These are phyloP conservation scores for Paratrypauchen microcephalus DNA, from an alignment of 2,797 vertebrate genomes.

Conservation along the genomic window DNA sequence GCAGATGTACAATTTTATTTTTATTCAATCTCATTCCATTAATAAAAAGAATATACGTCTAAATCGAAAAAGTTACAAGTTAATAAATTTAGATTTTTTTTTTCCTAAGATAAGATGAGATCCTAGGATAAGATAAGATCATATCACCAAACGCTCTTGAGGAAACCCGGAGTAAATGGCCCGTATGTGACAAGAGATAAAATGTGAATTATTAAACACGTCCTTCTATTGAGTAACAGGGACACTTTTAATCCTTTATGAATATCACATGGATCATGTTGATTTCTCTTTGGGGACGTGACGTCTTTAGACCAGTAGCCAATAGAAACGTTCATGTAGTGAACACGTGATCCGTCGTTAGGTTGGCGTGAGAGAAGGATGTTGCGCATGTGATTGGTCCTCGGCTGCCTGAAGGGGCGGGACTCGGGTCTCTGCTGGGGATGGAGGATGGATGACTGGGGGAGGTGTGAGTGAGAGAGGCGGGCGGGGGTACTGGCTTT, in stretches of 20 bases:
- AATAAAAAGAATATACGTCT: neutral
- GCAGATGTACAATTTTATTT: neutral
- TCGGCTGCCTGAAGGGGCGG: conserved; percentile 4
- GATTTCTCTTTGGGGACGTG: conserved; percentile 23
- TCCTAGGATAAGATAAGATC: no score
- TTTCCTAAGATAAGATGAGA: no score
- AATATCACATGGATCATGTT: conserved; percentile 12
- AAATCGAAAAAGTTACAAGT: neutral
- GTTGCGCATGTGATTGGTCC: conserved; percentile 46
- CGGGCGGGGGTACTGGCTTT: conserved; percentile 61
- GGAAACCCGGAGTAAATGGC: neutral
- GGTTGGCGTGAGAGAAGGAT: neutral
- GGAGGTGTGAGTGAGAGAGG: conserved; percentile 36
- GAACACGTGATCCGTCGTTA: conserved; percentile 24
- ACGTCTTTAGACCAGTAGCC: conserved; percentile 18
- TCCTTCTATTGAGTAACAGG: neutral
- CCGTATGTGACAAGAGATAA: neutral
- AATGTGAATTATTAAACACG: neutral
- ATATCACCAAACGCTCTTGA: neutral
- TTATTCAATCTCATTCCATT: neutral
- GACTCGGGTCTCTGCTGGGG: conserved; percentile 19
- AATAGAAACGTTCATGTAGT: conserved; percentile 21
- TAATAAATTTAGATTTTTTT: neutral
- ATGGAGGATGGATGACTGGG: conserved; percentile 29
- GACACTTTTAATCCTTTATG: conserved; percentile 3